Percentiles rank a stretch among this genome's conserved stretches.
Evolutionary conservation across 2,113 vertebrate genomes (phyloP).

Genomic region (Clarias magur): DNA sequence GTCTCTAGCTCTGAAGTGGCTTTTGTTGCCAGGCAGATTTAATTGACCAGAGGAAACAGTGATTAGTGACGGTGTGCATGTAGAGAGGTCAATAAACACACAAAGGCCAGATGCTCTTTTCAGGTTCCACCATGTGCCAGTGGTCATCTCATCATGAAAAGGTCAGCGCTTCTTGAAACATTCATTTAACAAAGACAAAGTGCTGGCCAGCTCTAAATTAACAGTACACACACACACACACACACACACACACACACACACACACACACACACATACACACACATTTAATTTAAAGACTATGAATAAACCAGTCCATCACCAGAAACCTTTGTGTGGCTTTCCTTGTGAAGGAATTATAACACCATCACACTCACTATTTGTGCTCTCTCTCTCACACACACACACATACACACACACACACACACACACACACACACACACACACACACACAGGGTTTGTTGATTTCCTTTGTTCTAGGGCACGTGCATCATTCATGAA

Average conservation of each 20-base stretch:
- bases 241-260: neutral
- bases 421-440: neutral
- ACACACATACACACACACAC: neutral
- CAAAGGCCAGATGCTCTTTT: constrained; percentile 51
- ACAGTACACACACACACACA: neutral
- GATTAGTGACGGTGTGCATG: constrained; percentile 5
- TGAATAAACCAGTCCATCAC: neutral
- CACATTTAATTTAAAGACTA: neutral
- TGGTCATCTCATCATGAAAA: constrained; percentile 46
- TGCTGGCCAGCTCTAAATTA: constrained; percentile 8
- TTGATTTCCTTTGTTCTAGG: constrained; percentile 40
- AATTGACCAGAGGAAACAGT: constrained; percentile 21
- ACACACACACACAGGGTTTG: neutral
- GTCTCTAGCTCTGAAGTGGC: neutral
- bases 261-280: neutral
- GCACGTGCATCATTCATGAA: constrained; percentile 31
- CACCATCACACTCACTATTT: neutral
- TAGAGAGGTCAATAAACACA: constrained; percentile 17
- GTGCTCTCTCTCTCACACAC: neutral
- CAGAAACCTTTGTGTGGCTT: neutral
- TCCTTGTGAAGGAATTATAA: neutral
- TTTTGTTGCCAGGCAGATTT: constrained; percentile 35
- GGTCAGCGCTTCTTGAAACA: constrained; percentile 40
- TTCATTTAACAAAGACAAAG: constrained; percentile 24
- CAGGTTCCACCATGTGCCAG: constrained; percentile 31